A percentile compares a stretch with the other conserved stretches of the same genome.
Conservation (phyloP, 2,888 invertebrate species). For the Laspeyria flexula region DNA sequence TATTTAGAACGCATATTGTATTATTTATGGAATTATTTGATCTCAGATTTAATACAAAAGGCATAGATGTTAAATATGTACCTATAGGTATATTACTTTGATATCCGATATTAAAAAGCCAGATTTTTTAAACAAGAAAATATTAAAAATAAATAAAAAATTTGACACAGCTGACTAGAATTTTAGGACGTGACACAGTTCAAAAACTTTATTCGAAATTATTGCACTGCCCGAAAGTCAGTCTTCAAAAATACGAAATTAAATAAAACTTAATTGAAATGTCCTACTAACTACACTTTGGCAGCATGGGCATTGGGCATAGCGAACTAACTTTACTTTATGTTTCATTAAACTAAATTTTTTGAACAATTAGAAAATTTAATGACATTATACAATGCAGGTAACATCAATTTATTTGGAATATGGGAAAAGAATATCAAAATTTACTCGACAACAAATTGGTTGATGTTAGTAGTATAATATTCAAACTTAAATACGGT, state of each 20-base stretch:
- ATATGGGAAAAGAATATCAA: slow-evolving; percentile 8
- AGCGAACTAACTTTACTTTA: slow-evolving; percentile 23
- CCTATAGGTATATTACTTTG: no score
- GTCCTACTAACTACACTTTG: slow-evolving; percentile 37
- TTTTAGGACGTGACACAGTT: slow-evolving; percentile 25
- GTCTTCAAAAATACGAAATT: slow-evolving; percentile 61
- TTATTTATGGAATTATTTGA: no score
- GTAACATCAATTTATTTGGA: slow-evolving; percentile 17
- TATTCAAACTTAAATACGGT: neutral
- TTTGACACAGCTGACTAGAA: slow-evolving; percentile 42
- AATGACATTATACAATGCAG: slow-evolving; percentile 42
- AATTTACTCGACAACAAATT: no score
- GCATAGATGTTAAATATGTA: no score
- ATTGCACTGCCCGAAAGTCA: slow-evolving; percentile 83
- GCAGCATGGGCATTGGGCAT: slow-evolving; percentile 37
- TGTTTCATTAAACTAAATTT: slow-evolving; percentile 19
- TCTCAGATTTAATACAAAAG: no score
- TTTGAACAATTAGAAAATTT: slow-evolving; percentile 28
- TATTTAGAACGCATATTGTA: no score
- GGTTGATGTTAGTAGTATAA: no score
- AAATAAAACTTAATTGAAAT: slow-evolving; percentile 19
- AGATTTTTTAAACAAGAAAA: no score
- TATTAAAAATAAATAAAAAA: neutral
- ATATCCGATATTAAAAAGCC: no score
- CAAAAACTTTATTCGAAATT: slow-evolving; percentile 33